Evolutionary conservation across 2,113 vertebrate genomes (phyloP).

Genomic region (Amia ocellicauda): DNA sequence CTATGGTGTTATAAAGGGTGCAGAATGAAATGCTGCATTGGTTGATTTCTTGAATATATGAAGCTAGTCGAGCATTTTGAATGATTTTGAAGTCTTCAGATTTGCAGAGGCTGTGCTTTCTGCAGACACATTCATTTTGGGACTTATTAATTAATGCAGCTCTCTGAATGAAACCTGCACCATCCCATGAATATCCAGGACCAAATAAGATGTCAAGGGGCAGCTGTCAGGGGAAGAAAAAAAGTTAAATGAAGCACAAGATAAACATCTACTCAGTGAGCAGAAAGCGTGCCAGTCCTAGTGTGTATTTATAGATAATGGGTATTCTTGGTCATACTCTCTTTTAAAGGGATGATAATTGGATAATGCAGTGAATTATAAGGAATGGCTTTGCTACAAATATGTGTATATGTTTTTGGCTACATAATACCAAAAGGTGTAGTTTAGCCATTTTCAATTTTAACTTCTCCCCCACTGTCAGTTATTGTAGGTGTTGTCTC

Average conservation of each 20-base stretch:
- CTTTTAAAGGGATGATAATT: neutral
- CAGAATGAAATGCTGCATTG: too few species aligned
- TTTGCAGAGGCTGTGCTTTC: too few species aligned
- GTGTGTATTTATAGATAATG: slow-evolving; percentile 6
- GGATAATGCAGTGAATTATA: neutral
- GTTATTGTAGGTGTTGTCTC: too few species aligned
- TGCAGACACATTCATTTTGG: neutral
- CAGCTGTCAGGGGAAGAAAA: neutral
- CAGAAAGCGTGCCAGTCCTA: neutral
- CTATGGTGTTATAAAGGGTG: too few species aligned
- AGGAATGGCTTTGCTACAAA: neutral
- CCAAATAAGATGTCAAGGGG: neutral
- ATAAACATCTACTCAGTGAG: neutral
- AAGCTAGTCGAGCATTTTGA: neutral
- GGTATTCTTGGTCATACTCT: slow-evolving; percentile 1
- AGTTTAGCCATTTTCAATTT: too few species aligned
- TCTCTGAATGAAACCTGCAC: neutral
- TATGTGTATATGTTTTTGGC: too few species aligned
- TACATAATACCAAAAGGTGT: too few species aligned
- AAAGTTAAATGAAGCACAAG: neutral
- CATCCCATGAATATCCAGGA: neutral
- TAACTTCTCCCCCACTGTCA: too few species aligned
- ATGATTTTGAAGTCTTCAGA: too few species aligned
- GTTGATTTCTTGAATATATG: neutral
- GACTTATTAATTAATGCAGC: slow-evolving; percentile 1